A percentile compares a stretch with the other conserved stretches of the same genome.
phyloP scores from a whole-genome alignment of 2,113 vertebrate genomes.

The Orthochromis indermauri region DNA sequence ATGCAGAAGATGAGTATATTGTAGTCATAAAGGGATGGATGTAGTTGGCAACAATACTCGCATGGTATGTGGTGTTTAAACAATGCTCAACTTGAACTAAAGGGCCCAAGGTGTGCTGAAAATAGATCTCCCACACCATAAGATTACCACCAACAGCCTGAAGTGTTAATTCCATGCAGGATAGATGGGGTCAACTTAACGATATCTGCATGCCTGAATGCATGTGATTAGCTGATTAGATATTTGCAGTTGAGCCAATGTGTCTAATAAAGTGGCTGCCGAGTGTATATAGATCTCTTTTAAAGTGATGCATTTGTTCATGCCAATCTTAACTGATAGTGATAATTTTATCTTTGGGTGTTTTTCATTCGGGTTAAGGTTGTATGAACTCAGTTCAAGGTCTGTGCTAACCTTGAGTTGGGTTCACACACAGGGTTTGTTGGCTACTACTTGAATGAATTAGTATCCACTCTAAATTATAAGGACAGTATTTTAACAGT shows the following conservation, averaged over 20 bases:
- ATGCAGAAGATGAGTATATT: neutral
- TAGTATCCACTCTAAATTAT: neutral
- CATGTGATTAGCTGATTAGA: neutral
- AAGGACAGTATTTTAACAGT: slow-evolving; percentile 12
- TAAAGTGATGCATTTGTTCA: neutral
- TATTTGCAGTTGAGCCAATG: neutral
- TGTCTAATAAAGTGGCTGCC: neutral
- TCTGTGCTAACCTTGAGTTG: neutral
- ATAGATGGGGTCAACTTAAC: neutral
- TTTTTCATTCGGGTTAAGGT: neutral
- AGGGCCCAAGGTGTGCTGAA: neutral
- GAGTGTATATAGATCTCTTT: neutral
- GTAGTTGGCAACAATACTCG: neutral
- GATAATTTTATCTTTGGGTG: neutral
- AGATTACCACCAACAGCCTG: neutral
- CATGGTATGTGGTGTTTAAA: neutral
- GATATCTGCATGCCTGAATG: neutral
- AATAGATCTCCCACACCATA: neutral
- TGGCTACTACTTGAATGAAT: slow-evolving; percentile 9
- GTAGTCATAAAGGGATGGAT: neutral
- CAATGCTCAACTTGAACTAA: neutral
- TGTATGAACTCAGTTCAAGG: neutral
- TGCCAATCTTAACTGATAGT: neutral
- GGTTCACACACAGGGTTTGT: neutral
- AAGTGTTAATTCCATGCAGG: neutral